Percentiles rank a stretch among this genome's conserved stretches.
These are phyloP conservation scores for Plemyria rubiginata DNA, from an alignment of 2,888 invertebrate genomes.

Conservation along the genomic window DNA sequence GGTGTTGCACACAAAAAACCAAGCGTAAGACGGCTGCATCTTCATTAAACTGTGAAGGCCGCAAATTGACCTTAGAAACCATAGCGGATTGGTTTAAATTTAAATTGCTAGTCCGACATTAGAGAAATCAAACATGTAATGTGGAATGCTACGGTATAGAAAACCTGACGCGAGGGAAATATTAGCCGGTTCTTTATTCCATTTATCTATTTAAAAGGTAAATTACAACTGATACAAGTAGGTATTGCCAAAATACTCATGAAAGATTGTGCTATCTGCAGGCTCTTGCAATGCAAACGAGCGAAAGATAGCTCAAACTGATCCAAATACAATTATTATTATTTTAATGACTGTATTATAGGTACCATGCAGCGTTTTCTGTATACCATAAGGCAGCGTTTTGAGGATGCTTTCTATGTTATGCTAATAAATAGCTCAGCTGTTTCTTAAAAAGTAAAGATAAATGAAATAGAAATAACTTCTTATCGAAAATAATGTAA, in stretches of 20 bases:
- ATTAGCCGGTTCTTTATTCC: no score
- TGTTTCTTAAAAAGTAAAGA: not conserved
- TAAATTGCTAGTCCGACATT: slow-evolving; percentile 19
- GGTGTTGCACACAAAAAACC: slow-evolving; percentile 79
- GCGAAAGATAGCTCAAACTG: no score
- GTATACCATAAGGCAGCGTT: no score
- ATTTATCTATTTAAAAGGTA: no score
- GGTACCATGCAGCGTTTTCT: no score
- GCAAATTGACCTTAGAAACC: slow-evolving; percentile 61
- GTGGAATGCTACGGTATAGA: not conserved
- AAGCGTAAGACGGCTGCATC: slow-evolving; percentile 77
- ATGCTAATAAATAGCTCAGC: not conserved
- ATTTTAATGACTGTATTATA: no score
- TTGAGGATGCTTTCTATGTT: not conserved
- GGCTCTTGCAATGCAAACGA: no score
- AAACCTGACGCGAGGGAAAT: not conserved
- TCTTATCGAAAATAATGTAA: slow-evolving; percentile 25
- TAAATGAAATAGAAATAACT: no score
- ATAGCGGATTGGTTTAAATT: slow-evolving; percentile 33
- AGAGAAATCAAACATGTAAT: not conserved
- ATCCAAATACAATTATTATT: no score
- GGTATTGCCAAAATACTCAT: no score
- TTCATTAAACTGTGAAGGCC: slow-evolving; percentile 65
- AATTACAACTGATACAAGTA: no score
- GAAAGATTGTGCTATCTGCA: no score